Percentiles rank a stretch among this genome's conserved stretches.
Conservation (phyloP, 2,797 vertebrate genomes). For the Sebastes trivittatus region DNA sequence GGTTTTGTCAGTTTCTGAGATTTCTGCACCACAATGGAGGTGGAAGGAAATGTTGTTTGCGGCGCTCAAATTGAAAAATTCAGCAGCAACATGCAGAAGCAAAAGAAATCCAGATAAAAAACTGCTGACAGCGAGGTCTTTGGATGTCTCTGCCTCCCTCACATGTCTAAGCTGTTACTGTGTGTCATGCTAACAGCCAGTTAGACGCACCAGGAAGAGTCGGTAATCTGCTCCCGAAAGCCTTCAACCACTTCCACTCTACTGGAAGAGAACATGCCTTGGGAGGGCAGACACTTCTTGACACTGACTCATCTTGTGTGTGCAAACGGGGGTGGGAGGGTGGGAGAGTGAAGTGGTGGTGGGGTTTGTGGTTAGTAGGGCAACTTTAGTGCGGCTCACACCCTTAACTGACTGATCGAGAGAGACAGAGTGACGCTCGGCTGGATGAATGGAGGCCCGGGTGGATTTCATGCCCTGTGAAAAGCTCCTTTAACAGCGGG, state of each 20-base stretch:
- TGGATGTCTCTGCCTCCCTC: not conserved
- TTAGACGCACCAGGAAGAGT: conserved; percentile 36
- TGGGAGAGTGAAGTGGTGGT: not conserved
- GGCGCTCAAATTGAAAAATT: not conserved
- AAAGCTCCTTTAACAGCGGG: conserved; percentile 5
- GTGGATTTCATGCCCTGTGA: conserved; percentile 38
- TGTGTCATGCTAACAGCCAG: conserved; percentile 23
- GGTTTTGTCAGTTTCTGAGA: not conserved
- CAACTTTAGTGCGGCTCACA: conserved; percentile 32
- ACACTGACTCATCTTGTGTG: conserved; percentile 52
- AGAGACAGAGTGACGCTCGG: conserved; percentile 45
- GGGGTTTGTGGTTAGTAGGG: conserved; percentile 41
- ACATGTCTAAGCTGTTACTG: conserved; percentile 10
- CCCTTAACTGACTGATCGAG: conserved; percentile 49
- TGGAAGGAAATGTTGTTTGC: not conserved
- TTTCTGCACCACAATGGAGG: not conserved
- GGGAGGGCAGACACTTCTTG: conserved; percentile 44
- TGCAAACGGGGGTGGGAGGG: not conserved
- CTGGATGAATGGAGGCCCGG: conserved; percentile 28
- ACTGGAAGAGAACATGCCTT: conserved; percentile 44
- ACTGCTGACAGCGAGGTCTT: conserved; percentile 14
- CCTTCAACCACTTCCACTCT: conserved; percentile 59
- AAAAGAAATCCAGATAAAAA: not conserved
- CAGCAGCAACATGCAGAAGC: not conserved
- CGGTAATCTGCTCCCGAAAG: conserved; percentile 33